A percentile compares a stretch with the other conserved stretches of the same genome.
Conservation (phyloP, 1,140 invertebrate species). For the Physella acuta region DNA sequence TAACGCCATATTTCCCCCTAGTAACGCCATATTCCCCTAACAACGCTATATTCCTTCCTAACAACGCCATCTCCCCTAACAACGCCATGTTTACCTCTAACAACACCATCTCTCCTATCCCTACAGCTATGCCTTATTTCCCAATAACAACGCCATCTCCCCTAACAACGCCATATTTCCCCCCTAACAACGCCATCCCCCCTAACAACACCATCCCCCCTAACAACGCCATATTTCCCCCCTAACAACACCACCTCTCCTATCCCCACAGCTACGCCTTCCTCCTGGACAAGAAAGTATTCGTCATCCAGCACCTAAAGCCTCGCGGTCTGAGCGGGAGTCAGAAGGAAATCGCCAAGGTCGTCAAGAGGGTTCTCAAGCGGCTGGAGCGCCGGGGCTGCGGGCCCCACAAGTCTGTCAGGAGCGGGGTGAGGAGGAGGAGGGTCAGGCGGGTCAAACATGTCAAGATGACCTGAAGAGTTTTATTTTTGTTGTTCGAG, state of each 20-base stretch:
- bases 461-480: not conserved
- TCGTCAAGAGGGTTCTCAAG: constrained; percentile 22
- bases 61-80: too few relatives aligned
- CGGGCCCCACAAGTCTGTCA: not conserved
- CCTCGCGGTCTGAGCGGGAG: constrained; percentile 10
- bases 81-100: too few relatives aligned
- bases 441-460: not conserved
- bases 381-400: constrained; percentile 26
- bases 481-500: not conserved
- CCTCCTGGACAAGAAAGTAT: constrained; percentile 31
- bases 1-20: too few relatives aligned
- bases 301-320: constrained; percentile 18
- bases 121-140: too few relatives aligned
- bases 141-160: too few relatives aligned
- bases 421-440: not conserved
- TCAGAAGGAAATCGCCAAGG: constrained; percentile 18
- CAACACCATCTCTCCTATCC: too few relatives aligned
- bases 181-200: too few relatives aligned
- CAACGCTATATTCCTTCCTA: too few relatives aligned
- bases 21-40: too few relatives aligned
- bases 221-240: too few relatives aligned
- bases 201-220: too few relatives aligned
- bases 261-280: constrained; percentile 29
- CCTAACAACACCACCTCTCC: not conserved
- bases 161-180: too few relatives aligned